Conservation (phyloP, 1,140 invertebrate genomes). For the Zaprionus vittiger region DNA sequence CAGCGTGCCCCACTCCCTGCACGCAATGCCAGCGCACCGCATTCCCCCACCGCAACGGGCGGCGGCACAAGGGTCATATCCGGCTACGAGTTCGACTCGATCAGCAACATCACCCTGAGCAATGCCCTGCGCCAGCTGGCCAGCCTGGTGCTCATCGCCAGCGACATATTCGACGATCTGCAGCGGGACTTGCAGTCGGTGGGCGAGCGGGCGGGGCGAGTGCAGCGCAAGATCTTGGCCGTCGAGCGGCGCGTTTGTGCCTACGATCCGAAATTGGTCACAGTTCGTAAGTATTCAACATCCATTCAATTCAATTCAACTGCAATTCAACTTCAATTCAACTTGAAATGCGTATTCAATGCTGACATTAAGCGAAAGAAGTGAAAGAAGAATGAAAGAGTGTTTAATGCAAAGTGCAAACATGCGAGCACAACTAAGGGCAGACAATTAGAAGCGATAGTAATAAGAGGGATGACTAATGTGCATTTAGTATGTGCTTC, state of each 20-base stretch:
- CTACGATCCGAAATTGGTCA: constrained; percentile 91
- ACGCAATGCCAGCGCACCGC: constrained; percentile 56
- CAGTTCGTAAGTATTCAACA: constrained; percentile 90
- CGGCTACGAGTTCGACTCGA: constrained; percentile 90
- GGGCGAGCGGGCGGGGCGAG: constrained; percentile 87
- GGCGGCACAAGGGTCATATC: constrained; percentile 69
- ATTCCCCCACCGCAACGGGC: constrained; percentile 61
- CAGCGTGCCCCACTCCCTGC: constrained; percentile 45
- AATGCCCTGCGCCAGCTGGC: constrained; percentile 91
- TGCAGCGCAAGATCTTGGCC: constrained; percentile 87
- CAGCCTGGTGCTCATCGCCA: constrained; percentile 90
- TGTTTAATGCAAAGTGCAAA: constrained; percentile 1
- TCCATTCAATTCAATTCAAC: neutral
- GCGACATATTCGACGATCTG: constrained; percentile 91
- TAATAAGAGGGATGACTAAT: neutral
- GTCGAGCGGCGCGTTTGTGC: constrained; percentile 87
- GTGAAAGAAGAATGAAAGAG: neutral
- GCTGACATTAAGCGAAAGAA: neutral
- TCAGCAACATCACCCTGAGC: constrained; percentile 91
- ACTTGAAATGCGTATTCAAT: neutral
- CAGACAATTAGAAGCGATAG: neutral
- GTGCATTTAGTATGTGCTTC: neutral
- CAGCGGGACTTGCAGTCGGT: constrained; percentile 89
- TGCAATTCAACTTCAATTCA: neutral
- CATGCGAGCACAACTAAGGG: neutral